phyloP scores from a whole-genome alignment of 1,140 invertebrate genomes.

The Drosophila virilis region DNA sequence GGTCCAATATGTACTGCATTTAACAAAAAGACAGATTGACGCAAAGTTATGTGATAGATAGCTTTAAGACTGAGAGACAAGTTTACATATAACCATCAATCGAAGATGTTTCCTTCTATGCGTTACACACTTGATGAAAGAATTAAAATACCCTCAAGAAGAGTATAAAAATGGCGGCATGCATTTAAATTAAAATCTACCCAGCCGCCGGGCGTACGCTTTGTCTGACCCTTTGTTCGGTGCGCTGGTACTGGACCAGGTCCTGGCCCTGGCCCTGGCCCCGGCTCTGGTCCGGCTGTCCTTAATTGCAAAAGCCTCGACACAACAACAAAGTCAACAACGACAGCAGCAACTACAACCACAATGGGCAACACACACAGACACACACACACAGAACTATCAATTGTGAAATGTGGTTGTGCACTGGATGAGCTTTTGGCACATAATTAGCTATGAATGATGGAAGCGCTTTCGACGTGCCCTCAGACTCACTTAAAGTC shows the following conservation, averaged over 20 bases:
- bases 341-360: conserved; percentile 7
- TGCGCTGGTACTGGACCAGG: neutral
- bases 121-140: too few species aligned
- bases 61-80: too few species aligned
- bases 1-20: too few species aligned
- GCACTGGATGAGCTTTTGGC: conserved; percentile 34
- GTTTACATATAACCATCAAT: too few species aligned
- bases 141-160: too few species aligned
- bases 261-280: neutral
- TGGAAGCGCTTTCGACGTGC: conserved; percentile 10
- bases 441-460: conserved; percentile 47
- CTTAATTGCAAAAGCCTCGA: conserved; percentile 33
- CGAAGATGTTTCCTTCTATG: too few species aligned
- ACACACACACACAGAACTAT: conserved; percentile 35
- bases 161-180: conserved; percentile 32
- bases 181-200: conserved; percentile 49
- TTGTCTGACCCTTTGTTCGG: conserved; percentile 29
- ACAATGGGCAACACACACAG: conserved; percentile 22
- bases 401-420: conserved; percentile 40
- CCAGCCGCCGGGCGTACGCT: conserved; percentile 5
- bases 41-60: too few species aligned
- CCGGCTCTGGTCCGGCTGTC: conserved; percentile 1
- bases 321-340: conserved; percentile 2
- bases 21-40: too few species aligned
- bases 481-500: neutral